Evolutionary conservation across 2,113 vertebrate genomes (phyloP), one percentile per base, ranked within the genome.

Genomic region (Prunella himalayana): DNA sequence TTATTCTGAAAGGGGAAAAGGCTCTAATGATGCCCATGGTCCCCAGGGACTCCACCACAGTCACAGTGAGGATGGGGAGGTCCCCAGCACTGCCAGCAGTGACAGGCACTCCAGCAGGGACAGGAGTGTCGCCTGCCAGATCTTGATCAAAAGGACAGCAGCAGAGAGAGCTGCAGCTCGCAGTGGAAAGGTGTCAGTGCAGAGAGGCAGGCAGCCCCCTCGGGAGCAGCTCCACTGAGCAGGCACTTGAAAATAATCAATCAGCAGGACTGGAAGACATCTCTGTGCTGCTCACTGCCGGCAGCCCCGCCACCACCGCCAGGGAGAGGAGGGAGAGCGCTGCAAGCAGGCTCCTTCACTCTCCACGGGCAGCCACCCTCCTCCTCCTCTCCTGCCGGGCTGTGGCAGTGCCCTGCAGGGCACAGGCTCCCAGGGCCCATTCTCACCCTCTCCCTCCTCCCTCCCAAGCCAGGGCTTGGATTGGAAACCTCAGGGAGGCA

Each of bases 181-280:
- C 6, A 10, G 73, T 78, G 89, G 35, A 47, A 92, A 95, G 75
- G 91, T 94, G 93, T 94, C 94, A 85, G 89, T 1, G 11, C 77
- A 71, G 86, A 83, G 94, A 91, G 80, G 94, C 89, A 95, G 86
- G 90, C 49, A 63, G 89, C 42, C 91, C 70, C 68, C 94, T 57
- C 0, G 71, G 90, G 93, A 95, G 87, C 75, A 73, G 44, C 95
- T 94, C 75, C 0, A 5, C 93, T 91, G 92, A 94, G 82, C 90
- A 90, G 84, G 49, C 93, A 92, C 95, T 95, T 95, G 95, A 94
- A 97, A 95, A 91, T 66, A 90, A 95, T 96, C 95, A 72, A 82
- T 95, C 94, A 88, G 84, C 11, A 84, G 66, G 75, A 45, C 71
- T 89, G 87, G 82, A 85, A 95, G 78, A 79, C 39, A 28, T 47